A percentile compares a stretch with the other conserved stretches of the same genome.
These are phyloP conservation scores for Coecobrya sp. DNA, from an alignment of 2,888 invertebrate genomes.

Conservation along the genomic window DNA sequence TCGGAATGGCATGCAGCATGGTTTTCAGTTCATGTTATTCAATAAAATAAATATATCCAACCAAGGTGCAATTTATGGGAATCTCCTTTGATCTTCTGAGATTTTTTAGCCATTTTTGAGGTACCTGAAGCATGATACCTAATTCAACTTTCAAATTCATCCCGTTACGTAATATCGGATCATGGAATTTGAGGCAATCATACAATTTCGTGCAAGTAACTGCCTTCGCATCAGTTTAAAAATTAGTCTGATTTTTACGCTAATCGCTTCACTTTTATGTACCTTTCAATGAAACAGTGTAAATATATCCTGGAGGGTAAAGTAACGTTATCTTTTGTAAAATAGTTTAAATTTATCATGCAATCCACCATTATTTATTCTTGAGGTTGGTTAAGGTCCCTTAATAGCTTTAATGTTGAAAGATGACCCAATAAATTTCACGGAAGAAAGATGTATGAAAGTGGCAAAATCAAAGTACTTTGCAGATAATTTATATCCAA, in stretches of 20 bases:
- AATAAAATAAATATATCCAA: no score
- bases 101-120: not conserved
- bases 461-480: not conserved
- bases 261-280: not conserved
- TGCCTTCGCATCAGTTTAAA: not conserved
- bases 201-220: not conserved
- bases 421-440: not conserved
- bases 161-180: not conserved
- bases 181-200: not conserved
- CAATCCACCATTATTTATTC: not conserved
- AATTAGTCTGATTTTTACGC: not conserved
- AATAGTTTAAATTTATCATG: not conserved
- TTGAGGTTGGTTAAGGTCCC: slow-evolving; percentile 7
- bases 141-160: not conserved
- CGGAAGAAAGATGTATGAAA: not conserved
- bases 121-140: not conserved
- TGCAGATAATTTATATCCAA: no score
- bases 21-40: not conserved
- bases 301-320: no score
- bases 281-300: no score
- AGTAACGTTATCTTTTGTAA: not conserved
- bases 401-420: not conserved
- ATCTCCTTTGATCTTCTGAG: no score
- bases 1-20: not conserved
- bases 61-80: no score